phyloP scores from a whole-genome alignment of 2,888 invertebrate species.

The Conistra vaccinii region DNA sequence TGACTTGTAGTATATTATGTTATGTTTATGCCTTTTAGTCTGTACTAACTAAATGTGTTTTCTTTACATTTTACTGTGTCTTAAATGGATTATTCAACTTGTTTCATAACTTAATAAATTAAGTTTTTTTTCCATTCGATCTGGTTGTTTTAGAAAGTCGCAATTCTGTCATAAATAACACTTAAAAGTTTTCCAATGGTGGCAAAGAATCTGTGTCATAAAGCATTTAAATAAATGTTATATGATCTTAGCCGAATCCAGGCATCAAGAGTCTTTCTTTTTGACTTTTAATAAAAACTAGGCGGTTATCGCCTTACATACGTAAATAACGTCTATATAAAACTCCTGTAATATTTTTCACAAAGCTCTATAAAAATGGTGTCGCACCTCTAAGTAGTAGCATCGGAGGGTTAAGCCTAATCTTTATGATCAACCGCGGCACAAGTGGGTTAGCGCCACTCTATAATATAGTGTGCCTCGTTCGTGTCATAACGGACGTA shows the following conservation, averaged over 20 bases:
- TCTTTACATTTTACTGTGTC: too few species aligned
- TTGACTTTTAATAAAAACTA: not conserved
- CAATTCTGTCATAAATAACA: too few species aligned
- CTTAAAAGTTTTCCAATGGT: not conserved
- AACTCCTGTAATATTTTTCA: conserved; percentile 21
- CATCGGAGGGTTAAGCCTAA: conserved; percentile 45
- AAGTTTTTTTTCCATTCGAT: too few species aligned
- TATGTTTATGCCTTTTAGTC: too few species aligned
- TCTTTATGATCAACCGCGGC: conserved; percentile 60
- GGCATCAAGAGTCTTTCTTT: not conserved
- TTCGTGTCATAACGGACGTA: conserved; percentile 32
- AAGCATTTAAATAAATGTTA: not conserved
- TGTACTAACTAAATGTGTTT: too few species aligned
- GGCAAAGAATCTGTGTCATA: not conserved
- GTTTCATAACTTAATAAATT: too few species aligned
- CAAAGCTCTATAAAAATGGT: conserved; percentile 30
- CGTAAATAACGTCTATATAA: conserved; percentile 17
- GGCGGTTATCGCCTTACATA: not conserved
- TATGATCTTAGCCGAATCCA: not conserved
- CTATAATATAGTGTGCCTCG: conserved; percentile 56
- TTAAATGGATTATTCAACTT: too few species aligned
- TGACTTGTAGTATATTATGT: too few species aligned
- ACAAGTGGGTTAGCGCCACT: conserved; percentile 45
- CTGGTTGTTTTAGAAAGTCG: too few species aligned
- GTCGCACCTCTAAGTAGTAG: conserved; percentile 26